Conservation (phyloP, 2,888 invertebrate species). For the Limnephilus auricula region DNA sequence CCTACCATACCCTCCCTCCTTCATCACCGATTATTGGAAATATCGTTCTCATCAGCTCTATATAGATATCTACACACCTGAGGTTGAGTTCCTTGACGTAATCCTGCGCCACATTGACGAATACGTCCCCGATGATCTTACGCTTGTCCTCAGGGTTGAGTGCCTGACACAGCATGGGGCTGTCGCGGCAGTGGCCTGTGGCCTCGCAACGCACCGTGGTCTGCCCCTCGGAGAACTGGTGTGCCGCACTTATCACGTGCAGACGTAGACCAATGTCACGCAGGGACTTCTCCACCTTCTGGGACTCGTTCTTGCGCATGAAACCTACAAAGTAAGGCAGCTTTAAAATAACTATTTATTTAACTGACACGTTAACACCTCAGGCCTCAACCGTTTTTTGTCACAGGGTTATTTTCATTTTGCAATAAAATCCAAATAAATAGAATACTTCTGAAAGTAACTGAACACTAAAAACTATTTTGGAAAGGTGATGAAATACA, state of each 20-base stretch:
- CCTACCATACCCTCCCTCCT: too few relatives aligned
- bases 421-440: too few relatives aligned
- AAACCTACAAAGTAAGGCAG: constrained; percentile 77
- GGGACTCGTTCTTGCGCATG: constrained; percentile 97
- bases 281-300: constrained; percentile 90
- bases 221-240: constrained; percentile 87
- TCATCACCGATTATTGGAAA: not conserved
- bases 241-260: constrained; percentile 85
- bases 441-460: too few relatives aligned
- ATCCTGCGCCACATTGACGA: constrained; percentile 95
- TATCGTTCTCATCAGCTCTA: not conserved
- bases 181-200: constrained; percentile 75
- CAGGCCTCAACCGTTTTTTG: too few relatives aligned
- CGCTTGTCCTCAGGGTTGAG: constrained; percentile 98
- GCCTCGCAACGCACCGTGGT: constrained; percentile 85
- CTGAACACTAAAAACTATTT: too few relatives aligned
- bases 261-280: constrained; percentile 89
- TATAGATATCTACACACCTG: constrained; percentile 71
- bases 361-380: not conserved
- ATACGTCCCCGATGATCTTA: constrained; percentile 99
- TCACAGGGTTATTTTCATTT: too few relatives aligned
- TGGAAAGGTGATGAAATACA: too few relatives aligned
- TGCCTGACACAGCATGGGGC: constrained; percentile 91
- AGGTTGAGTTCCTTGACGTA: constrained; percentile 91
- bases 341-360: not conserved